Conservation (phyloP, 37 sponge, comb jelly and placozoan species). For the Crambe crambe region DNA sequence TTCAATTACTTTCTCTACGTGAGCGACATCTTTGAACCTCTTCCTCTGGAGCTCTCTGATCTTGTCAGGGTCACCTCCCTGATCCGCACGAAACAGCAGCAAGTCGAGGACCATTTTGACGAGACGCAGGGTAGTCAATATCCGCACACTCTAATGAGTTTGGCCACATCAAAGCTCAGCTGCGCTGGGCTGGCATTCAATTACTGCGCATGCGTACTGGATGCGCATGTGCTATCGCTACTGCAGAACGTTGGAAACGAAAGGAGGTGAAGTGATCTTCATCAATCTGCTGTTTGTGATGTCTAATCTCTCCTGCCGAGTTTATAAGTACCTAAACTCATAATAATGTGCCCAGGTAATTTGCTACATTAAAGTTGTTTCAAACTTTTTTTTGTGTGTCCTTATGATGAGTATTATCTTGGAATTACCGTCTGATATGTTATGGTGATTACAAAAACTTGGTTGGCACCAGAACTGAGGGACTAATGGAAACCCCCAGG, state of each 20-base stretch:
- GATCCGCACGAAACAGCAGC: conserved; percentile 89
- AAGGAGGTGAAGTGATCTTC: no score
- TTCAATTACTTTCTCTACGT: conserved; percentile 93
- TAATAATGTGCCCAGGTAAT: no score
- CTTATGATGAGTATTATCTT: conserved; percentile 21
- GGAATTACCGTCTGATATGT: conserved; percentile 52
- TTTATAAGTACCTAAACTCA: no score
- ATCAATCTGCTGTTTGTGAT: no score
- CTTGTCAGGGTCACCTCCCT: conserved; percentile 96
- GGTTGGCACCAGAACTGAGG: conserved; percentile 33
- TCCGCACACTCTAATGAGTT: no score
- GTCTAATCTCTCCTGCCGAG: no score
- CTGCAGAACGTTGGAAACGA: no score
- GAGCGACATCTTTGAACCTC: conserved; percentile 85
- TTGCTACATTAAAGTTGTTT: no score
- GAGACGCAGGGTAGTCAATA: no score
- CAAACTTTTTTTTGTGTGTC: no score
- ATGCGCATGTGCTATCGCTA: not conserved
- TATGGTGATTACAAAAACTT: conserved; percentile 14
- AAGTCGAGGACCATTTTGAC: conserved; percentile 80
- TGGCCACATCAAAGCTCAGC: not conserved
- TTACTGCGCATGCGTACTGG: not conserved
- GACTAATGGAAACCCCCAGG: no score
- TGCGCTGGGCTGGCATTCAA: not conserved
- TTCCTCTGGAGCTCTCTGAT: conserved; percentile 88